Base-by-base conservation (phyloP, 2,113 vertebrate genomes). In the Dromas ardeola region DNA sequence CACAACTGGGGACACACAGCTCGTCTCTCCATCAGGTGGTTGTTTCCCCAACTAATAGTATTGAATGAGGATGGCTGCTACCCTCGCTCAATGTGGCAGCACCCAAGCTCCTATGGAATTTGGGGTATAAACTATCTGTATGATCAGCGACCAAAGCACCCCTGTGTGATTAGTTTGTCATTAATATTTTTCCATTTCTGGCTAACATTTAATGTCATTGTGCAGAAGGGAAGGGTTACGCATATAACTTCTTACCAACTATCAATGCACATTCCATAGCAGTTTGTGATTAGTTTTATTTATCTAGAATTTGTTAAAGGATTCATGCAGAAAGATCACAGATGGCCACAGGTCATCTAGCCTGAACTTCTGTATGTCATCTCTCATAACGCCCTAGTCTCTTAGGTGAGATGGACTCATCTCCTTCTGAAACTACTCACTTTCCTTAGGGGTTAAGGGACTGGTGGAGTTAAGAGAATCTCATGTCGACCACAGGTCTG, bases 241-340 rank as follows among this genome's bases (percentile, higher is more conserved):
- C 8, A 14, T 15, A 13, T 11, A 55, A 15, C 20, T 69, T n/a
- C 23, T 73, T 38, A 42, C 19, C 55, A 26, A 63, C 7, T 50
- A 16, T 6, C 8, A 3, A 1, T 55, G 22, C 5, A 26, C 13
- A 10, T 61, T 50, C 4, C 36, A n/a, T 84, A 52, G 1, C 1
- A 16, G 22, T 40, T 73, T 72, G 15, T 26, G 25, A 34, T 21
- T 29, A 45, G 21, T 47, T 81, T 65, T 40, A 38, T 61, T 77
- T 67, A 27, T 30, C 23, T 42, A 74, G 27, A 52, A 45, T 52
- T 71, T 58, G 2, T 62, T 74, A 78, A 40, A 81, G 16, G 30
- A 56, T 65, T 76, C 6, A 11, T 22, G 17, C 18, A 81, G 50
- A 78, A 70, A 66, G 34, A 43, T 36, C 4, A 6, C 27, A 70